Base-by-base conservation (phyloP, 2,797 vertebrate genomes). In the Linurgus olivaceus region DNA sequence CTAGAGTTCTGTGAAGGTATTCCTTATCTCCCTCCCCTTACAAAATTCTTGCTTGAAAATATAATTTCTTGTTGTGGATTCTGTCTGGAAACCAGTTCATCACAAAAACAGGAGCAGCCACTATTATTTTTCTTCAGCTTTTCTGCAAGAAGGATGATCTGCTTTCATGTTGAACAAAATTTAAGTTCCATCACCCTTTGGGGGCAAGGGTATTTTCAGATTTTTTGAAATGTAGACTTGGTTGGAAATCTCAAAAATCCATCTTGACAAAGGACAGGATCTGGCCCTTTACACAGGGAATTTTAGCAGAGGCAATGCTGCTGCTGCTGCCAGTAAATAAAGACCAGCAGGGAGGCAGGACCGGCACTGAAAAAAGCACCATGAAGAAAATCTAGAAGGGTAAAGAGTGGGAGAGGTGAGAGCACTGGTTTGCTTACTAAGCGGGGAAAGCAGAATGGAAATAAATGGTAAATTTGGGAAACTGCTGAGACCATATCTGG, bases 21-120 rank as follows among this genome's bases (percentile, higher is more conserved):
- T 79, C 9, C 26, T 84, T 37, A 52, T 24, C 17, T 17, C 3
- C 0, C 1, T 4, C 3, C 0, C 7, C 3, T 17, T 17, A 29
- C 1, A 29, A 40, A 72, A 28, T 21, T 40, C 14, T 24, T 78
- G 18, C 24, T 35, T 73, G 59, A 48, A 84, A 92, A 77, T 7
- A 8, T 4, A 35, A 19, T 44, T 85, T 61, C 28, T 38, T 8
- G 1, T 55, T 68, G 21, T 29, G 17, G 5, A 9, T 72, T 75
- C 50, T 79, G 18, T 33, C 73, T 63, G 37, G 28, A 84, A 92
- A 72, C 7, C 18, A 50, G 3, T 10, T 76, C 2, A 42, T 63
- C 45, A 51, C 6, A 18, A 25, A 72, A 24, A 3, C 8, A 71
- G 52, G 52, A 40, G 28, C 23, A 91, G 17, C 23, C 40, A 33